These are phyloP conservation scores for Neomorphus geoffroyi DNA, from an alignment of 2,797 vertebrate species.

Conservation along the genomic window DNA sequence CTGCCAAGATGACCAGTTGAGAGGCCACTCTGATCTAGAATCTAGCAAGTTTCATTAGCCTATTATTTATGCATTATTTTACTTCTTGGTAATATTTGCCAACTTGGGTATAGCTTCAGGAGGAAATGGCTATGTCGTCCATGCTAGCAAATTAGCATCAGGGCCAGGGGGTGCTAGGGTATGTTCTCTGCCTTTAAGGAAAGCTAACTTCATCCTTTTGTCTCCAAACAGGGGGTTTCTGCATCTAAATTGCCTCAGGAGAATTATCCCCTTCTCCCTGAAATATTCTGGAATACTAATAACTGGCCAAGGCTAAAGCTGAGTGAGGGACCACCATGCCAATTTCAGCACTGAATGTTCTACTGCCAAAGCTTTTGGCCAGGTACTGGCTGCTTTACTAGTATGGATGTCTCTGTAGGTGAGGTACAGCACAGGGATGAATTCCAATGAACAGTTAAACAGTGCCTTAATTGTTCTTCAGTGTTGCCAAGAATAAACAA, in stretches of 20 bases:
- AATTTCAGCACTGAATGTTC: not conserved
- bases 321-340: not conserved
- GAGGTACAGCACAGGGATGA: not conserved
- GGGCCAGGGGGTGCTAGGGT: not conserved
- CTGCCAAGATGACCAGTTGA: rapidly evolving
- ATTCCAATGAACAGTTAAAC: not conserved
- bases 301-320: not conserved
- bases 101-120: not conserved
- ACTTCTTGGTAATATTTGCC: not conserved
- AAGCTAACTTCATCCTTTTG: not conserved
- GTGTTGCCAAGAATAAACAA: not conserved
- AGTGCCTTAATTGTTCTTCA: not conserved
- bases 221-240: not conserved
- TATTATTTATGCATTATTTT: not conserved
- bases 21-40: not conserved
- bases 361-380: not conserved
- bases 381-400: not conserved
- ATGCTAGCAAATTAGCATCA: not conserved
- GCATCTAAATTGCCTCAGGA: not conserved
- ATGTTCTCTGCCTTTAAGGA: not conserved
- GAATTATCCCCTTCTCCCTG: not conserved
- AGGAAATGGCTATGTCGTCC: not conserved
- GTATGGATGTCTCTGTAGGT: not conserved
- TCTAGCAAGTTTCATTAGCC: not conserved
- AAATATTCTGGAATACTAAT: not conserved